Evolutionary conservation across 2,888 invertebrate species (phyloP).

Genomic region (Nemotelus nigrinus): DNA sequence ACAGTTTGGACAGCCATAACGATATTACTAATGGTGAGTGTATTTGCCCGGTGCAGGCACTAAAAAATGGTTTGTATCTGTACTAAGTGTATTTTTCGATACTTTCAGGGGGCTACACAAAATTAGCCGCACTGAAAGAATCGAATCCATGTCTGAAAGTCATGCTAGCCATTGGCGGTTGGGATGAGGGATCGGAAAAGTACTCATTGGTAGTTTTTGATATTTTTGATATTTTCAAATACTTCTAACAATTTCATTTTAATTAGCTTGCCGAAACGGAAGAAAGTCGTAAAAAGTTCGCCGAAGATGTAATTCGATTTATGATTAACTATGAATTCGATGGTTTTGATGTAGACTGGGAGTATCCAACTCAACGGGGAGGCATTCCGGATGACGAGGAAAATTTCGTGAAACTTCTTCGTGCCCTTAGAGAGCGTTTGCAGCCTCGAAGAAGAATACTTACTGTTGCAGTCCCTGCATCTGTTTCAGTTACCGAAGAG

Average conservation of each 20-base stretch:
- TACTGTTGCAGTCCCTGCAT: conserved; percentile 66
- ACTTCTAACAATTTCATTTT: not conserved
- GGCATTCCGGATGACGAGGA: conserved; percentile 63
- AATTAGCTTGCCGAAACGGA: conserved; percentile 62
- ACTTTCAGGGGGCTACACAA: conserved; percentile 58
- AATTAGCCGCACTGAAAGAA: conserved; percentile 63
- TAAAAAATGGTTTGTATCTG: too few species aligned
- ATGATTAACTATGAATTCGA: conserved; percentile 65
- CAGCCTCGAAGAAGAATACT: conserved; percentile 62
- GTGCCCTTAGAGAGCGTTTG: conserved; percentile 62
- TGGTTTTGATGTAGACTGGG: conserved; percentile 68
- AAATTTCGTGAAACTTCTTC: conserved; percentile 63
- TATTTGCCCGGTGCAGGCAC: not conserved
- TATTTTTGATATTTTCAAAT: too few species aligned
- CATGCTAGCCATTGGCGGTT: conserved; percentile 66
- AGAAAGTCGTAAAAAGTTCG: conserved; percentile 62
- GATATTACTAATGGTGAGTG: conserved; percentile 61
- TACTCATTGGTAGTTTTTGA: conserved; percentile 61
- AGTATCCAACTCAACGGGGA: conserved; percentile 65
- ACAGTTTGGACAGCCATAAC: conserved; percentile 62
- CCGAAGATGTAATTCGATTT: conserved; percentile 63
- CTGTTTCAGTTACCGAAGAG: conserved; percentile 57
- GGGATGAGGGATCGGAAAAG: conserved; percentile 66
- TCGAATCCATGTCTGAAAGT: conserved; percentile 64
- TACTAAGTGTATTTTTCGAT: not conserved